Percentiles rank a stretch among this genome's conserved stretches.
These are phyloP conservation scores for Alethe castanea DNA, from an alignment of 2,113 vertebrate species.

Conservation along the genomic window DNA sequence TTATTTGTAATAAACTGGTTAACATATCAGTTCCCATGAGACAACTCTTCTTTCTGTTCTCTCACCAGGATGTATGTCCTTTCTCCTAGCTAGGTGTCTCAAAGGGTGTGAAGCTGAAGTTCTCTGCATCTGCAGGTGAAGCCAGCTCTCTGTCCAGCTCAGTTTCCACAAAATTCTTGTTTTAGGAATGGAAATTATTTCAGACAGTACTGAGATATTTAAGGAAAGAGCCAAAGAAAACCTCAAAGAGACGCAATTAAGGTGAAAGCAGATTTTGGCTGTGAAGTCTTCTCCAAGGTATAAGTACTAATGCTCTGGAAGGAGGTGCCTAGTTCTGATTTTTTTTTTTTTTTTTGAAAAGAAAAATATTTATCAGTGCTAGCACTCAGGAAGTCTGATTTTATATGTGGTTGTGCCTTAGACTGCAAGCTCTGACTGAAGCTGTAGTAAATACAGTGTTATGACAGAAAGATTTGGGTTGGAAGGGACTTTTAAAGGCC, in stretches of 20 bases:
- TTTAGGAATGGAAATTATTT: neutral
- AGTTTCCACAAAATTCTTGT: neutral
- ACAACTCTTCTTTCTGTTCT: no score
- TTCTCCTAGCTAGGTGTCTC: no score
- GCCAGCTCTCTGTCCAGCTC: no score
- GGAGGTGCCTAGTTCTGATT: neutral
- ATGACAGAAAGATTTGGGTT: neutral
- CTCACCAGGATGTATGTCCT: no score
- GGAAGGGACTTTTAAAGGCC: neutral
- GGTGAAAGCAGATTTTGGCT: neutral
- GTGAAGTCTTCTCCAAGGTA: neutral
- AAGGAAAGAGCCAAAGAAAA: neutral
- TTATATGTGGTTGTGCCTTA: neutral
- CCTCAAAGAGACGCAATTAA: neutral
- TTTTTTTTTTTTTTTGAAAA: neutral
- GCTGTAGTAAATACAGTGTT: neutral
- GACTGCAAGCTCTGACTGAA: neutral
- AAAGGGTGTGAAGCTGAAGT: no score
- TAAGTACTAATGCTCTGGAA: neutral
- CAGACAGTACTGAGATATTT: neutral
- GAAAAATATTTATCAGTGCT: neutral
- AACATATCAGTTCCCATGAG: no score
- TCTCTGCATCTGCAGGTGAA: no score
- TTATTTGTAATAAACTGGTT: no score
- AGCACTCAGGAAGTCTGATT: neutral